Evolutionary conservation across 2,113 vertebrate species (phyloP).

Genomic region (Motacilla tschutschensis): DNA sequence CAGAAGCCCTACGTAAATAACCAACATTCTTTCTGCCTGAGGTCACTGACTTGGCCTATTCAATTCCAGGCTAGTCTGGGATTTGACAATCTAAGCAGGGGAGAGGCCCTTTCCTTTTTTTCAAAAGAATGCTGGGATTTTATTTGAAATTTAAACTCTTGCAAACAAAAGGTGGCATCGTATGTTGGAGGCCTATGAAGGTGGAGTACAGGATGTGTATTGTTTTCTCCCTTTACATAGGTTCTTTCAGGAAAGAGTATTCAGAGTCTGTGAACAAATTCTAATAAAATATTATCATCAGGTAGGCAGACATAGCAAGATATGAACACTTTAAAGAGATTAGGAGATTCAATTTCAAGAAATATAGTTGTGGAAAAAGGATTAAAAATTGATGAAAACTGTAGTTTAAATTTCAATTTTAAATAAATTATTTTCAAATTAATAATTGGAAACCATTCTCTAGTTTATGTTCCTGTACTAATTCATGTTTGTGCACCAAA

Average conservation of each 20-base stretch:
- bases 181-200: slow-evolving; percentile 66
- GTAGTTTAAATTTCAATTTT: background rate
- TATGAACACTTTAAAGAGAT: background rate
- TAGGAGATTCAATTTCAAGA: background rate
- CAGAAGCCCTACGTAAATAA: slow-evolving; percentile 85
- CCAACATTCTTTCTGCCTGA: slow-evolving; percentile 91
- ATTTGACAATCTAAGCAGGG: slow-evolving; percentile 71
- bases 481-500: background rate
- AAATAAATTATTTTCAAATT: background rate
- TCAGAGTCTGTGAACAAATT: slow-evolving; percentile 45
- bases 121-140: slow-evolving; percentile 68
- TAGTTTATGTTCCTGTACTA: background rate
- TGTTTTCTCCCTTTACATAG: slow-evolving; percentile 63
- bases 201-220: slow-evolving; percentile 66
- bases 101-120: slow-evolving; percentile 63
- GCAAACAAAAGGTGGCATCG: slow-evolving; percentile 70
- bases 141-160: slow-evolving; percentile 69
- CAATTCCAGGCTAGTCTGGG: slow-evolving; percentile 73
- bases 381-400: background rate
- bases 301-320: background rate
- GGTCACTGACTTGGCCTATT: slow-evolving; percentile 92
- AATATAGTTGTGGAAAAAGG: background rate
- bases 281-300: slow-evolving; percentile 42
- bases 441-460: background rate
- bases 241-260: slow-evolving; percentile 48